phyloP scores from a whole-genome alignment of 64 coral and sea anemone genomes.

The Montipora sp. region DNA sequence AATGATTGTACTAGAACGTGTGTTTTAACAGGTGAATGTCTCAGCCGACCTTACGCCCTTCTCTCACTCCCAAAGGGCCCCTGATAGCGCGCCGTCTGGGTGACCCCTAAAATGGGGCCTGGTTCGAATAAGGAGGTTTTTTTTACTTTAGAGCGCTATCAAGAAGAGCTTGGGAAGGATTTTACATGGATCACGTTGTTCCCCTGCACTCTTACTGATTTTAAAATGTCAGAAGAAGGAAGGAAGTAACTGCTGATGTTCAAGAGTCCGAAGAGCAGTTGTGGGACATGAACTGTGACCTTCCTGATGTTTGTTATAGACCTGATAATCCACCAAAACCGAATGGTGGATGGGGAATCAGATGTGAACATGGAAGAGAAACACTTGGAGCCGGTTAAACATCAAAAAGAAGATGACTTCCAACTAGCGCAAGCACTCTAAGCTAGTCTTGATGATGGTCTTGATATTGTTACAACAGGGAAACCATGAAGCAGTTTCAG shows the following conservation, averaged over 20 bases:
- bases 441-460: background rate
- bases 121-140: constrained; percentile 63
- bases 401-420: background rate
- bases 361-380: background rate
- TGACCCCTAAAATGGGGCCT: background rate
- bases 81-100: too few species aligned
- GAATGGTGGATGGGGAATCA: background rate
- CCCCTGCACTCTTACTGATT: constrained; percentile 77
- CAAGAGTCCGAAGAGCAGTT: constrained; percentile 15
- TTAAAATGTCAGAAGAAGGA: background rate
- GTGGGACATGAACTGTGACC: background rate
- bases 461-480: background rate
- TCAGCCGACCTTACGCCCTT: too few species aligned
- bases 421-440: background rate
- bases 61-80: too few species aligned
- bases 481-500: background rate
- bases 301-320: background rate
- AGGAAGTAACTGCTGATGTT: background rate
- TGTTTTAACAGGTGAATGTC: too few species aligned
- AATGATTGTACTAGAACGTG: too few species aligned
- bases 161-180: constrained; percentile 82
- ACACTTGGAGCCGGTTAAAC: background rate
- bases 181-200: constrained; percentile 74
- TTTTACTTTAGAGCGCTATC: constrained; percentile 63
- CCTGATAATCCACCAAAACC: background rate